phyloP scores from a whole-genome alignment of 1,140 invertebrate genomes.

The Heterodera carotae region DNA sequence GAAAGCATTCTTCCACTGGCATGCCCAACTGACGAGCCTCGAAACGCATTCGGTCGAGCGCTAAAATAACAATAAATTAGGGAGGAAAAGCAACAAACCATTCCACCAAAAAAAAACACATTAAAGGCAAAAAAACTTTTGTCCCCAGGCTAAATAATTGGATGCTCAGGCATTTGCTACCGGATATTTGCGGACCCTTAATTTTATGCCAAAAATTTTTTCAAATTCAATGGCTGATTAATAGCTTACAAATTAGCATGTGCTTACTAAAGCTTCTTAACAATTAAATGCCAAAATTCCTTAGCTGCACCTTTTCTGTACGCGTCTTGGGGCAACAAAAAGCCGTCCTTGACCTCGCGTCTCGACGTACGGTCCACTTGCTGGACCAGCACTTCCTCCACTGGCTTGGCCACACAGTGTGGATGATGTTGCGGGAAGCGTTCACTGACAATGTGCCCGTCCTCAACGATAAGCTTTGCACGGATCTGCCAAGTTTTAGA shows the following conservation, averaged over 20 bases:
- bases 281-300: too few relatives aligned
- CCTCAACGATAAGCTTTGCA: slow-evolving; percentile 48
- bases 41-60: slow-evolving; percentile 19
- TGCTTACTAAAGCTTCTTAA: too few relatives aligned
- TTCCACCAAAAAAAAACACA: too few relatives aligned
- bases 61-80: not conserved
- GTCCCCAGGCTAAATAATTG: too few relatives aligned
- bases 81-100: slow-evolving; percentile 1
- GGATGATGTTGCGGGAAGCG: slow-evolving; percentile 53
- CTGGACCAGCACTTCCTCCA: slow-evolving; percentile 50
- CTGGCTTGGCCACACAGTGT: slow-evolving; percentile 40
- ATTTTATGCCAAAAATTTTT: too few relatives aligned
- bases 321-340: slow-evolving; percentile 45
- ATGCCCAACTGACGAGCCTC: slow-evolving; percentile 34
- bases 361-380: slow-evolving; percentile 49
- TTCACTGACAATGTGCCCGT: slow-evolving; percentile 43
- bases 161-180: too few relatives aligned
- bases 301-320: slow-evolving; percentile 43
- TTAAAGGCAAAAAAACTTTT: too few relatives aligned
- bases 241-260: too few relatives aligned
- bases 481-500: slow-evolving; percentile 30
- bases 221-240: too few relatives aligned
- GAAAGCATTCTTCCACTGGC: slow-evolving; percentile 44
- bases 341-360: slow-evolving; percentile 53
- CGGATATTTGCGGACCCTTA: too few relatives aligned